Evolutionary conservation across 2,888 invertebrate species (phyloP), one percentile per base, ranked within the genome.

Genomic region (Eucera pruinosa): DNA sequence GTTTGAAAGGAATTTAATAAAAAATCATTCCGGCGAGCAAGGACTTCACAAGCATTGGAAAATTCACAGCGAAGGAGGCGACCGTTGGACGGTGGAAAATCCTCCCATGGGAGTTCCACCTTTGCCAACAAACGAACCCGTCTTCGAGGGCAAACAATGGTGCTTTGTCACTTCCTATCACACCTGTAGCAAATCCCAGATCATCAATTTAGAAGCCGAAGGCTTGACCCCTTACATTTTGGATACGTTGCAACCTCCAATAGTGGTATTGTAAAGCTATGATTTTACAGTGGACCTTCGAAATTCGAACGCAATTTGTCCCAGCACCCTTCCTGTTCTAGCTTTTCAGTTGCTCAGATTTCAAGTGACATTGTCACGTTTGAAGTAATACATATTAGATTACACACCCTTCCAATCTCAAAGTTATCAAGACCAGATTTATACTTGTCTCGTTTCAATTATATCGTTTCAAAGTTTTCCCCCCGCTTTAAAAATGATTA

Each of bases 101-200:
- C 92, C 93, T 36, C 94, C 94, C 0, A 2, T 43, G 2, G 94
- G 94, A 15, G 89, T 91, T 48, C 92, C 93, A 61, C 89, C 89
- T 2, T 80, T 94, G 43, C 94, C 94, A 1, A 39, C 74, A 39
- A 73, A 84, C 13, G 89, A 92, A 48, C 90, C 92, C 13, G 91
- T 93, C 18, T 93, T 93, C 81, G 88, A 91, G 69, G 92, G 91
- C 2, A 85, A 89, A 57, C 89, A 90, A 9, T 88, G 89, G 67
- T 94, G 94, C 86, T 94, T 94, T 90, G 93, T 92, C 1, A 94
- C 95, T 18, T 94, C 95, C 1, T 95, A 91, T 86, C 47, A 80
- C 2, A 75, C 75, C 7, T 94, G 94, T 83, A 83, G 71, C 15
- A 95, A 95, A 89, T 47, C 85, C 20, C 95, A 95, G 90, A 83